Conservation (phyloP, 2,888 invertebrate species). For the Temnothorax rugatulus region DNA sequence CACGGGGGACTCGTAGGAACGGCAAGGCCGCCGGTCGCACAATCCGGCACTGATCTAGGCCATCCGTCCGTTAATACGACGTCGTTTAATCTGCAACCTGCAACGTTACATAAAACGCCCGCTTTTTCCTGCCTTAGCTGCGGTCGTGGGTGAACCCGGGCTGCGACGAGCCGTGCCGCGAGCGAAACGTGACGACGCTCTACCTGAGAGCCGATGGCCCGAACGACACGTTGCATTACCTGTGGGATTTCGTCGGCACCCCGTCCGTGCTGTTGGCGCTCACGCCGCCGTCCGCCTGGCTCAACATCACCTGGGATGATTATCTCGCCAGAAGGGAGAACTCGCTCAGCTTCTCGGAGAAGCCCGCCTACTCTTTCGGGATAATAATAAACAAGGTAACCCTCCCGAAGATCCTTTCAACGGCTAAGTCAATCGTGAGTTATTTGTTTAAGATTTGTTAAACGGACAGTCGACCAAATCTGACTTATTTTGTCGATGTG, state of each 20-base stretch:
- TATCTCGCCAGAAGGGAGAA: constrained; percentile 79
- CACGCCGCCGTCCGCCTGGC: constrained; percentile 86
- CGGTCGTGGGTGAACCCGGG: constrained; percentile 81
- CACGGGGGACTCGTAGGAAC: constrained; percentile 23
- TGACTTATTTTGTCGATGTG: not conserved
- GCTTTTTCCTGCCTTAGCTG: constrained; percentile 73
- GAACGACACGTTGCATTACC: constrained; percentile 89
- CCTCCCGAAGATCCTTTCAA: not conserved
- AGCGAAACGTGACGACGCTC: constrained; percentile 85
- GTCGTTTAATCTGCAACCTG: constrained; percentile 32
- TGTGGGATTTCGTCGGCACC: constrained; percentile 89
- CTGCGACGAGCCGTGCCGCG: constrained; percentile 82
- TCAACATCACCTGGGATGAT: constrained; percentile 87
- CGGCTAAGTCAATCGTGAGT: not conserved
- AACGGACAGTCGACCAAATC: not conserved
- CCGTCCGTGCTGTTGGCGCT: constrained; percentile 88
- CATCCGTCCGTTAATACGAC: constrained; percentile 52
- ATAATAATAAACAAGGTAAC: constrained; percentile 88
- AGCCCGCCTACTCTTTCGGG: constrained; percentile 88
- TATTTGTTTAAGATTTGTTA: not conserved
- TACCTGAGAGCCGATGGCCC: constrained; percentile 88
- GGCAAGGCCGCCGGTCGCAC: constrained; percentile 37
- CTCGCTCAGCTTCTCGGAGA: constrained; percentile 86
- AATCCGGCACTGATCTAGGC: constrained; percentile 46
- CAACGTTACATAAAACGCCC: constrained; percentile 11